These are phyloP conservation scores for Caenorhabditis macrosperma DNA, from an alignment of 2,888 invertebrate genomes.

Conservation along the genomic window DNA sequence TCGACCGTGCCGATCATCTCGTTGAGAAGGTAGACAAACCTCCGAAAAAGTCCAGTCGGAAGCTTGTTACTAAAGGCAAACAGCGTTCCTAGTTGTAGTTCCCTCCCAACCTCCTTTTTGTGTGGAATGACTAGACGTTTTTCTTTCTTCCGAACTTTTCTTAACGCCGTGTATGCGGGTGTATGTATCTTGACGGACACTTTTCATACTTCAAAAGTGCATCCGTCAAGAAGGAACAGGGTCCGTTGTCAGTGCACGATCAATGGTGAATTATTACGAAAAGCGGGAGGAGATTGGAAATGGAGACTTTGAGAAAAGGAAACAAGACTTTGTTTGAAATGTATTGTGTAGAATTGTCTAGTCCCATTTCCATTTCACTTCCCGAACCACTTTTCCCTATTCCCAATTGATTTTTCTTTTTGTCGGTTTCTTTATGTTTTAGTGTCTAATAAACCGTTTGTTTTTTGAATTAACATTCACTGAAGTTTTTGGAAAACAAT, in stretches of 20 bases:
- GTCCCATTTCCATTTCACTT: constrained; percentile 30
- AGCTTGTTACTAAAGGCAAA: constrained; percentile 56
- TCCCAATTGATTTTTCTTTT: constrained; percentile 18
- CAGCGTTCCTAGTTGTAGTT: constrained; percentile 1
- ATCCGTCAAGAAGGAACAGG: constrained; percentile 23
- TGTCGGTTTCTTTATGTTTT: constrained; percentile 28
- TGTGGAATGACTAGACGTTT: not conserved
- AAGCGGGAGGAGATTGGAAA: constrained; percentile 27
- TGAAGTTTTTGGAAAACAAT: not conserved
- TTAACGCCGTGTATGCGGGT: constrained; percentile 55
- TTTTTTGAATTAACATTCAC: not conserved
- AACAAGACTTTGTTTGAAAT: not conserved
- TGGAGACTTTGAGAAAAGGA: constrained; percentile 32
- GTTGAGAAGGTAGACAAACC: constrained; percentile 74
- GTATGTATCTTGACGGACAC: constrained; percentile 26
- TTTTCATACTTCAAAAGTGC: constrained; percentile 1
- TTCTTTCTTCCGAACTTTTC: no score
- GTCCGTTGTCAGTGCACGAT: constrained; percentile 17
- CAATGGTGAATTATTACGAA: not conserved
- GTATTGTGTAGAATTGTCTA: constrained; percentile 28
- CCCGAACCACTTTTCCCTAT: constrained; percentile 14
- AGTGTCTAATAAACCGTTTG: constrained; percentile 53
- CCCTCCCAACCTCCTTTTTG: not conserved
- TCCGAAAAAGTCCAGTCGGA: constrained; percentile 45
- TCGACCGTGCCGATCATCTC: constrained; percentile 75